These are phyloP conservation scores for Callipepla squamata DNA, from an alignment of 2,113 vertebrate species.

Conservation along the genomic window DNA sequence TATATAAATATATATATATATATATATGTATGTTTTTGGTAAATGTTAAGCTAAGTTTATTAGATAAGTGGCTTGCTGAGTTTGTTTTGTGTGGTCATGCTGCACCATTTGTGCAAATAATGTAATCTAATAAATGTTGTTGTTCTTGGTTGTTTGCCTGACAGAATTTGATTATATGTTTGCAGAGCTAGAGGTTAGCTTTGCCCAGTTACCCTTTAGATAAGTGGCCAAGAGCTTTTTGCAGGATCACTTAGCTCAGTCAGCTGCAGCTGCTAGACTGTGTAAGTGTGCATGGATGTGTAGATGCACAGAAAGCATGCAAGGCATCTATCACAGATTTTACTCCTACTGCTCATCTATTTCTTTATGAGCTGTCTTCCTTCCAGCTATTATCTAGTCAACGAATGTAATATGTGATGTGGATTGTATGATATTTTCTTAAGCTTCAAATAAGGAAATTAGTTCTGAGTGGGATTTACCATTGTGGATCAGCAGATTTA, in stretches of 20 bases:
- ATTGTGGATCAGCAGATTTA: neutral
- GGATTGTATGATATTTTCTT: slow-evolving; percentile 8
- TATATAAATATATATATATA: no score
- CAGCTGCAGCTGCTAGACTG: neutral
- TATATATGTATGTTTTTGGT: neutral
- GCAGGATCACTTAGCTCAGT: neutral
- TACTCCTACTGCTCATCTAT: neutral
- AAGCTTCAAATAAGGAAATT: slow-evolving; percentile 1
- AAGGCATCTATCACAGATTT: neutral
- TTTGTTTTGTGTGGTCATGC: neutral
- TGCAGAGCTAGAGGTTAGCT: neutral
- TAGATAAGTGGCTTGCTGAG: neutral
- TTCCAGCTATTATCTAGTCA: neutral
- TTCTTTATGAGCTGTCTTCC: neutral
- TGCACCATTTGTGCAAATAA: neutral
- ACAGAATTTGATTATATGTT: neutral
- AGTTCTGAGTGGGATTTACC: slow-evolving; percentile 10
- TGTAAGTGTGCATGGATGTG: neutral
- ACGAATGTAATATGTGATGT: neutral
- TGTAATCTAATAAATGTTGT: neutral
- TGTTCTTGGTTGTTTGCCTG: neutral
- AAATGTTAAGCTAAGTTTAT: neutral
- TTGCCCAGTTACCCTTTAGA: neutral
- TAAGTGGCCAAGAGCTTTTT: neutral
- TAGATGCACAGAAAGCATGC: neutral